A percentile compares a stretch with the other conserved stretches of the same genome.
Conservation (phyloP, 53 echinoderm and acorn worm species). For the Stichopus horrens region DNA sequence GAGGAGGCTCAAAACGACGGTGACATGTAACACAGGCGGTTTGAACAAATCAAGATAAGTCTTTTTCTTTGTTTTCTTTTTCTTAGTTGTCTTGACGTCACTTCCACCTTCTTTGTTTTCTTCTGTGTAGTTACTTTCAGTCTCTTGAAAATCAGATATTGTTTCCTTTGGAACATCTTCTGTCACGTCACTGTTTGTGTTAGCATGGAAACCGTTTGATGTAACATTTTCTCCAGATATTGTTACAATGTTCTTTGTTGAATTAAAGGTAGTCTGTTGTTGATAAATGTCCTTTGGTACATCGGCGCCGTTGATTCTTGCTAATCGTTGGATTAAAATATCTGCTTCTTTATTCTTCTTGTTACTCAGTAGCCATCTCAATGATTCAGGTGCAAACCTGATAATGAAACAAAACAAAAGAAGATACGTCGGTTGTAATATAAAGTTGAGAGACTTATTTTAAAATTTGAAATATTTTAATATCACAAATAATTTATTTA, state of each 20-base stretch:
- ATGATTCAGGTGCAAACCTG: slow-evolving; percentile 13
- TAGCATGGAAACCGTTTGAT: neutral
- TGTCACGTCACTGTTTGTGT: neutral
- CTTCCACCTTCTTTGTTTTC: neutral
- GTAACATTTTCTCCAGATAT: neutral
- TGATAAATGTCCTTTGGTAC: slow-evolving; percentile 11
- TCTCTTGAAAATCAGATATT: neutral
- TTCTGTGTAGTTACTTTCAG: neutral
- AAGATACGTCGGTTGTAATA: neutral
- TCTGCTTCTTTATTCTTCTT: neutral
- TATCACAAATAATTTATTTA: no score
- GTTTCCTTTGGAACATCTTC: neutral
- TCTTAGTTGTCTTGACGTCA: neutral
- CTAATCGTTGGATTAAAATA: neutral
- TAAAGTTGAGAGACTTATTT: no score
- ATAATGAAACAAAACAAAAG: neutral
- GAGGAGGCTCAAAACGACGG: neutral
- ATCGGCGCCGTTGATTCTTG: slow-evolving; percentile 1
- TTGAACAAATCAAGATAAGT: slow-evolving; percentile 15
- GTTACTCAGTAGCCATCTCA: slow-evolving; percentile 4
- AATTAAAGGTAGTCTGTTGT: neutral
- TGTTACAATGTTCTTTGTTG: neutral
- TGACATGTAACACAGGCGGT: slow-evolving; percentile 15
- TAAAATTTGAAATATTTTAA: no score
- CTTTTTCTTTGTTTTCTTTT: neutral